Conservation (phyloP, 2,797 vertebrate species). For the Darevskia mixta region DNA sequence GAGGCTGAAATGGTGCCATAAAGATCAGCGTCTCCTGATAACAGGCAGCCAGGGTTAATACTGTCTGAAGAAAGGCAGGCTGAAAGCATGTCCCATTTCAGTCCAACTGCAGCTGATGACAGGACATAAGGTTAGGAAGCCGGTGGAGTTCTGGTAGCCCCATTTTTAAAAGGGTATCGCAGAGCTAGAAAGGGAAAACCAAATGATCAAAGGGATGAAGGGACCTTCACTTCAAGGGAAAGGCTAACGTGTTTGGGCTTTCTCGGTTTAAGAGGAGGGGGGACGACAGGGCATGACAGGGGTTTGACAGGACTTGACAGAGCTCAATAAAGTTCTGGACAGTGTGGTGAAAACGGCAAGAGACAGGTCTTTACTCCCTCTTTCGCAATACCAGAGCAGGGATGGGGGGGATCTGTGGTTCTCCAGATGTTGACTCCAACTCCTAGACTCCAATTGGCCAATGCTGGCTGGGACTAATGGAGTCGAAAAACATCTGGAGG, state of each 20-base stretch:
- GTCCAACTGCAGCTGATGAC: conserved; percentile 27
- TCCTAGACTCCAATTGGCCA: no score
- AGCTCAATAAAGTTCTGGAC: not conserved
- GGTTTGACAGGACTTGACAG: not conserved
- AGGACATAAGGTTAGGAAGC: conserved; percentile 26
- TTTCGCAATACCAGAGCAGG: not conserved
- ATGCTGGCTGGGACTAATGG: no score
- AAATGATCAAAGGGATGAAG: not conserved
- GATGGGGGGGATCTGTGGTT: no score
- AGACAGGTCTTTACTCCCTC: not conserved
- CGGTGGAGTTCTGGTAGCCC: not conserved
- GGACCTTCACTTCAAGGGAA: not conserved
- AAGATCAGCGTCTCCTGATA: conserved; percentile 63
- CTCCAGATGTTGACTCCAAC: no score
- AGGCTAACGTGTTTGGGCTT: not conserved
- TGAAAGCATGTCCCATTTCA: conserved; percentile 37
- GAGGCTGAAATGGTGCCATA: conserved; percentile 27
- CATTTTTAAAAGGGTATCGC: not conserved
- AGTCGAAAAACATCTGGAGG: no score
- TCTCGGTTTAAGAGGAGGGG: not conserved
- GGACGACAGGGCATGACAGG: not conserved
- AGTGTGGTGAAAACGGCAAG: not conserved
- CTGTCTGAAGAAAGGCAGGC: not conserved
- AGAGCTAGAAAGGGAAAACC: not conserved
- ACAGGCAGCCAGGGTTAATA: conserved; percentile 5